These are phyloP conservation scores for Pyxicephalus adspersus DNA, from an alignment of 2,113 vertebrate genomes.

Conservation along the genomic window DNA sequence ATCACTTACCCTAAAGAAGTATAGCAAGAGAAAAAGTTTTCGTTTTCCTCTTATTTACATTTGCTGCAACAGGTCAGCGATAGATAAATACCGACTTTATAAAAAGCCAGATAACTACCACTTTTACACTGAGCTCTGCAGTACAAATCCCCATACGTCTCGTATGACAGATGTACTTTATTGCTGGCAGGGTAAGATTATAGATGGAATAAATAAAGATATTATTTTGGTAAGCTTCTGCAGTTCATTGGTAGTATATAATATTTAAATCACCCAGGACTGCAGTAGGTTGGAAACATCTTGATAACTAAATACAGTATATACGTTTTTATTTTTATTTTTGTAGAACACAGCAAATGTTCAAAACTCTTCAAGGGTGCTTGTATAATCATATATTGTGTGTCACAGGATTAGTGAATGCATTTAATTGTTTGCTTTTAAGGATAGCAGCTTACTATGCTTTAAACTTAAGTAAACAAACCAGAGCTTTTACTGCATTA, in stretches of 20 bases:
- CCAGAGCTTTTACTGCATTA: conserved; percentile 52
- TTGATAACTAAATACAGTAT: conserved; percentile 2
- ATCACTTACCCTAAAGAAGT: no score
- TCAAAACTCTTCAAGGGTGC: conserved; percentile 63
- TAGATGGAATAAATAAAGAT: neutral
- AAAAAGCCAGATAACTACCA: no score
- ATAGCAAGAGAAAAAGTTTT: no score
- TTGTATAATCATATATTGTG: conserved; percentile 64
- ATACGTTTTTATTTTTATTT: neutral
- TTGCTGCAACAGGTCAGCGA: no score
- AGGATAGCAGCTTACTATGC: conserved; percentile 66
- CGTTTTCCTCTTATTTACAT: no score
- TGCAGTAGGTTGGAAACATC: neutral
- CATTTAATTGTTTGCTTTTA: conserved; percentile 70
- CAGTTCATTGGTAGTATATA: neutral
- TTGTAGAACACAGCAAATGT: conserved; percentile 56
- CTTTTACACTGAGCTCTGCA: no score
- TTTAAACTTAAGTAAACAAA: conserved; percentile 67
- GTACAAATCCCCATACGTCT: no score
- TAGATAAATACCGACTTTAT: no score
- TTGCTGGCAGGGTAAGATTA: neutral
- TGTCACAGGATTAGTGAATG: conserved; percentile 59
- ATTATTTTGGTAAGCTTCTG: neutral
- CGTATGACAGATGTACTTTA: neutral
- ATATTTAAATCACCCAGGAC: neutral